These are phyloP conservation scores for Drosophila obscura DNA, from an alignment of 1,140 invertebrate species.

Conservation along the genomic window DNA sequence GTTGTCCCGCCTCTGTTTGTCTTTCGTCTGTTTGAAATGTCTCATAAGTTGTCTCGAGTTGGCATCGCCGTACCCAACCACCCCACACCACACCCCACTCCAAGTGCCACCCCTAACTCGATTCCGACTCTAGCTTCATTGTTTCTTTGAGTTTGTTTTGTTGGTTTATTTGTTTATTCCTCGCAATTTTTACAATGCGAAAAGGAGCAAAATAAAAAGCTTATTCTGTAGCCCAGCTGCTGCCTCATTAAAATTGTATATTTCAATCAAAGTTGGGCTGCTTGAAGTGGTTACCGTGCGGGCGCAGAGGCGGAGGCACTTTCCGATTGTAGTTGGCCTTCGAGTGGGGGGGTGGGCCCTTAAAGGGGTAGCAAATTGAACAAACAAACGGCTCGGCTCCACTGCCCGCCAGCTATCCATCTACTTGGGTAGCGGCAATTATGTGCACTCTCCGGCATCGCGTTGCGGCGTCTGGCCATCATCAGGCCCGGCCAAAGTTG, in stretches of 20 bases:
- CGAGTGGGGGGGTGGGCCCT: neutral
- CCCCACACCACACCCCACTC: neutral
- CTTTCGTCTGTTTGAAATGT: constrained; percentile 51
- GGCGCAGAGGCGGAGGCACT: constrained; percentile 1
- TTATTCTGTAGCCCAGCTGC: constrained; percentile 48
- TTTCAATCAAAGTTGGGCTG: constrained; percentile 77
- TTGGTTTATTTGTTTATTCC: constrained; percentile 52
- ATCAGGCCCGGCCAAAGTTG: constrained; percentile 34
- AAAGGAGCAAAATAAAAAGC: constrained; percentile 29
- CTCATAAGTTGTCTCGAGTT: constrained; percentile 44
- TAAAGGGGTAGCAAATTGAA: constrained; percentile 41
- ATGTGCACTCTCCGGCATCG: constrained; percentile 13
- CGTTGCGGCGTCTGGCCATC: constrained; percentile 9
- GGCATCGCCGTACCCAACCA: constrained; percentile 5
- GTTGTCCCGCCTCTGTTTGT: constrained; percentile 34
- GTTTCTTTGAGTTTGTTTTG: constrained; percentile 47
- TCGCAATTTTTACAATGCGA: constrained; percentile 45
- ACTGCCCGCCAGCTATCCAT: neutral
- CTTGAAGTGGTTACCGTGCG: constrained; percentile 48
- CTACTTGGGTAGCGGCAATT: constrained; percentile 9
- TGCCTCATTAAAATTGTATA: constrained; percentile 79
- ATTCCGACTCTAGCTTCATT: constrained; percentile 29
- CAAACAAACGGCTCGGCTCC: constrained; percentile 15
- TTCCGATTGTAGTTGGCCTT: constrained; percentile 34
- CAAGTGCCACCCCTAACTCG: constrained; percentile 4